Conservation (phyloP, 1,140 invertebrate species). For the Drosophila ogumai region DNA sequence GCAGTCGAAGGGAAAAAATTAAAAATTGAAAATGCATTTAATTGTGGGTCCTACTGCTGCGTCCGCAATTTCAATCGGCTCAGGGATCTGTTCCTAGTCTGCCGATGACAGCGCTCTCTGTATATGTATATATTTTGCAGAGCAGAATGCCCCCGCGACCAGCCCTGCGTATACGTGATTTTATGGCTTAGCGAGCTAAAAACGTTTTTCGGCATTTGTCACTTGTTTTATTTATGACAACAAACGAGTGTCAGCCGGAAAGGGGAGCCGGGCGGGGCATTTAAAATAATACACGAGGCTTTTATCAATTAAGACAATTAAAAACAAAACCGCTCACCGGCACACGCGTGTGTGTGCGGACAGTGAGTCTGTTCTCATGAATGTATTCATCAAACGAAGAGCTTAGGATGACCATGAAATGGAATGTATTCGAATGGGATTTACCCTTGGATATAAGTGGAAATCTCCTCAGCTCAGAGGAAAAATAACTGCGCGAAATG, state of each 20-base stretch:
- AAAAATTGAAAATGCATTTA: constrained; percentile 62
- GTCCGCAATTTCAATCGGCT: constrained; percentile 21
- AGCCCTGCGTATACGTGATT: constrained; percentile 30
- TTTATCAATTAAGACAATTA: constrained; percentile 66
- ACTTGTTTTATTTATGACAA: constrained; percentile 53
- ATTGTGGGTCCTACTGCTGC: constrained; percentile 22
- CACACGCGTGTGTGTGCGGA: not conserved
- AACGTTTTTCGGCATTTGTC: constrained; percentile 58
- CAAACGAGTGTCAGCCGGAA: constrained; percentile 14
- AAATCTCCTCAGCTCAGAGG: not conserved
- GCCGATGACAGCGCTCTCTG: constrained; percentile 28
- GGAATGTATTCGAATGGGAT: not conserved
- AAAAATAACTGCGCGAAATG: not conserved
- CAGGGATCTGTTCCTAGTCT: constrained; percentile 17
- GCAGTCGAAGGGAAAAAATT: constrained; percentile 46
- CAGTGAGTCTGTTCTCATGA: constrained; percentile 3
- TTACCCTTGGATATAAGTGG: not conserved
- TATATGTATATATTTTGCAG: not conserved
- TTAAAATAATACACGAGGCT: constrained; percentile 54
- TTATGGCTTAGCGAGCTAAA: constrained; percentile 66
- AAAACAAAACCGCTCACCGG: constrained; percentile 29
- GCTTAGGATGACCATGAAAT: not conserved
- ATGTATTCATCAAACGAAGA: constrained; percentile 24
- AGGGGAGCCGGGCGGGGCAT: not conserved
- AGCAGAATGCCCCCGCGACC: not conserved